Percentiles rank a stretch among this genome's conserved stretches.
phyloP scores from a whole-genome alignment of 2,113 vertebrate genomes.

The Myiagra hebetior region DNA sequence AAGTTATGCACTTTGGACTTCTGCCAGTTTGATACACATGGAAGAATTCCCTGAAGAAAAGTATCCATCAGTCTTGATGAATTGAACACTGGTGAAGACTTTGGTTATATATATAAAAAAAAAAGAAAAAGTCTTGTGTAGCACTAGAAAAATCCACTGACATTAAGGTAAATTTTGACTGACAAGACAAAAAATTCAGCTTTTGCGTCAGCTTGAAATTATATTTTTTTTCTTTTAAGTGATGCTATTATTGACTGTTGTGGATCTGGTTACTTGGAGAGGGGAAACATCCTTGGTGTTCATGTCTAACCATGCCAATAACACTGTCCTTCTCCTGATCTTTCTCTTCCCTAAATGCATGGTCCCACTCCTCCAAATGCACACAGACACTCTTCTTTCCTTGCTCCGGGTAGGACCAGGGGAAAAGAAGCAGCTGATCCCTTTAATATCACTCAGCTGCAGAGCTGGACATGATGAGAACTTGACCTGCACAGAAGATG shows the following conservation, averaged over 20 bases:
- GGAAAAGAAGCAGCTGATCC: not conserved
- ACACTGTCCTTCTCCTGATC: not conserved
- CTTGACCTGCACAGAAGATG: not conserved
- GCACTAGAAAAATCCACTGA: not conserved
- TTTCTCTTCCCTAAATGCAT: not conserved
- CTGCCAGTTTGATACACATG: fast-evolving
- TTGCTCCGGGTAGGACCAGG: fast-evolving
- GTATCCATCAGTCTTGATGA: not conserved
- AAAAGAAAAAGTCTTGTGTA: too few relatives aligned
- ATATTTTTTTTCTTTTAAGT: not conserved
- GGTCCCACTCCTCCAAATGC: not conserved
- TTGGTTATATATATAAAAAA: too few relatives aligned
- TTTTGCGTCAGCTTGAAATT: not conserved
- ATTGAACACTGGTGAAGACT: fast-evolving
- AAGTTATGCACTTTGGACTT: not conserved
- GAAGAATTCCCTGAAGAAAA: not conserved
- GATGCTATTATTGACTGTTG: not conserved
- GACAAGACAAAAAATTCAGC: not conserved
- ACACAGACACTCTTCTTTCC: fast-evolving
- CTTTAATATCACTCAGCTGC: not conserved
- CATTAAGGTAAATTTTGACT: not conserved
- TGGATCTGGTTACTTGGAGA: not conserved
- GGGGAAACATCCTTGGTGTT: not conserved
- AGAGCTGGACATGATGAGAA: not conserved
- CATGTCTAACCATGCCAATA: not conserved